phyloP scores from a whole-genome alignment of 2,113 vertebrate genomes.

The Calidris pugnax region DNA sequence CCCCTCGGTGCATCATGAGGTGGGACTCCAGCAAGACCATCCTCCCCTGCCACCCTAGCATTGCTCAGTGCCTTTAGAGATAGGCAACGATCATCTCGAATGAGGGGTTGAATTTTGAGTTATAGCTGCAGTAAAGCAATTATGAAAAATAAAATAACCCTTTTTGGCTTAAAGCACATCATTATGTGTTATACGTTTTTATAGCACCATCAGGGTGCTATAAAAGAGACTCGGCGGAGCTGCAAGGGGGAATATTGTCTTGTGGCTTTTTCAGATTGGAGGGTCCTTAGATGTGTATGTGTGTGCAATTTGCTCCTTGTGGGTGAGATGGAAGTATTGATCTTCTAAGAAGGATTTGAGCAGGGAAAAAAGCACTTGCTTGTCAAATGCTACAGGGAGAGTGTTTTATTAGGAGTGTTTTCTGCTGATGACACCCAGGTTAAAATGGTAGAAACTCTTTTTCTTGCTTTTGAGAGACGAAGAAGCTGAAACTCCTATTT shows the following conservation, averaged over 20 bases:
- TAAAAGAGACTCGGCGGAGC: neutral
- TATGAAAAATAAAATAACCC: neutral
- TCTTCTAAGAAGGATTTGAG: neutral
- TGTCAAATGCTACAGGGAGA: neutral
- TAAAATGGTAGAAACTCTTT: neutral
- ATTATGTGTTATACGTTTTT: neutral
- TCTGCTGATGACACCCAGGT: neutral
- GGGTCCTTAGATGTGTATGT: neutral
- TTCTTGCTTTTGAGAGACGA: neutral
- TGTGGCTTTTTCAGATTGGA: neutral
- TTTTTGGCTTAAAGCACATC: neutral
- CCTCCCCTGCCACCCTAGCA: rapidly evolving
- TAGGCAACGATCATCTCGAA: neutral
- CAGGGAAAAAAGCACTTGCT: neutral
- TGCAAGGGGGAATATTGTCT: neutral
- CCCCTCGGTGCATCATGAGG: rapidly evolving
- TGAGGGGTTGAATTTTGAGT: neutral
- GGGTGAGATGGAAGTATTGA: neutral
- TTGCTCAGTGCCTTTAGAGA: neutral
- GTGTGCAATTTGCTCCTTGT: neutral
- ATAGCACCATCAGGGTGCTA: neutral
- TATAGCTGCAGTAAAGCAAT: neutral
- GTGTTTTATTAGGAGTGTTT: neutral
- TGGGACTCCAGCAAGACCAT: neutral
- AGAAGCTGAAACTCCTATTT: neutral